A percentile compares a stretch with the other conserved stretches of the same genome.
Evolutionary conservation across 2,888 invertebrate species (phyloP).

Genomic region (Watsonalla binaria): DNA sequence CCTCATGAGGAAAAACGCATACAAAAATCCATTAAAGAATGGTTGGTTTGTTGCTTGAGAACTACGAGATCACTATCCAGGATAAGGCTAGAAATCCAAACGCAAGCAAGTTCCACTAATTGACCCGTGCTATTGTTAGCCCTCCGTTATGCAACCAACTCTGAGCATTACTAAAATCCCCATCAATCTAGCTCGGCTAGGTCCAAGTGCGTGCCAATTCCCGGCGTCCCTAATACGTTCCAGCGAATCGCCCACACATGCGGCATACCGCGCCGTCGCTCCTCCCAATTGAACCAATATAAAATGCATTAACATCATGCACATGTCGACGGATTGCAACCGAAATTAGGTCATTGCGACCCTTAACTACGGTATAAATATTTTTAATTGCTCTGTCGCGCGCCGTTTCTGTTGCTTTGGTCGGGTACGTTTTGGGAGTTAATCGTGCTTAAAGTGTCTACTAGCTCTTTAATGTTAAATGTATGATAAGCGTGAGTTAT

Average conservation of each 20-base stretch:
- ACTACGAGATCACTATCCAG: too few species aligned
- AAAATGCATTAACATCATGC: slow-evolving; percentile 75
- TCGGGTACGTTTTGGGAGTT: background rate
- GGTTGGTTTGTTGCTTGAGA: too few species aligned
- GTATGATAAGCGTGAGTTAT: background rate
- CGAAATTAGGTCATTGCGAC: slow-evolving; percentile 57
- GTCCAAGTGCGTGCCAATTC: slow-evolving; percentile 53
- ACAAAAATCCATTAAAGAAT: too few species aligned
- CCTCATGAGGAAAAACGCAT: too few species aligned
- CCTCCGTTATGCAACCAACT: background rate
- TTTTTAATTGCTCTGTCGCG: slow-evolving; percentile 23
- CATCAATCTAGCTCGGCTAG: slow-evolving; percentile 1
- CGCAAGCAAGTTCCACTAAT: slow-evolving; percentile 4
- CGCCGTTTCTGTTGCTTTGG: slow-evolving; percentile 1
- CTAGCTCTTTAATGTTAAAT: background rate
- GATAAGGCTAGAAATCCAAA: too few species aligned
- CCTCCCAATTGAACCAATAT: slow-evolving; percentile 76
- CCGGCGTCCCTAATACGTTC: slow-evolving; percentile 61
- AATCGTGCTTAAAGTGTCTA: too few species aligned
- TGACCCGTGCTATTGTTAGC: slow-evolving; percentile 1
- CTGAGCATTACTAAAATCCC: background rate
- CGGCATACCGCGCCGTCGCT: slow-evolving; percentile 73
- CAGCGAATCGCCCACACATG: slow-evolving; percentile 74
- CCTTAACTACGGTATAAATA: slow-evolving; percentile 14
- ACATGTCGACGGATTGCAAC: slow-evolving; percentile 60